Evolutionary conservation across 2,113 vertebrate species (phyloP), one percentile per base, ranked within the genome.

Genomic region (Falcunculus frontatus): DNA sequence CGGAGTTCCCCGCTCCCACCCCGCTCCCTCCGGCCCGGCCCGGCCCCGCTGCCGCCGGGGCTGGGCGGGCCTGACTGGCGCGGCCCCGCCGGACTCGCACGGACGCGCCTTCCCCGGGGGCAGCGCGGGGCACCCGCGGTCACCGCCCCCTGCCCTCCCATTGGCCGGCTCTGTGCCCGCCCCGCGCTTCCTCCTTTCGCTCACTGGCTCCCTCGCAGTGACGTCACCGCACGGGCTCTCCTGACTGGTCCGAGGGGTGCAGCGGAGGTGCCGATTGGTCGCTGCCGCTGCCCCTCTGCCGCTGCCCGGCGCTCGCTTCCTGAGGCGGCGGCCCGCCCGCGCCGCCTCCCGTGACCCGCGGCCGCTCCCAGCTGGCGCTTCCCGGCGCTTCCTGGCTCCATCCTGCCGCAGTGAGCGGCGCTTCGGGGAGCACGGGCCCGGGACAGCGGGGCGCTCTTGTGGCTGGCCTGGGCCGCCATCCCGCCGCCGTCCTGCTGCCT

Each of bases 81-180:
- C 46, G 35, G 53, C 50, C 23, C 55, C 9, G 26, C 30, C 47
- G 70, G 37, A 56, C 70, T 46, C 64, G 19, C 78, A 13, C n/a
- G 23, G 44, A 13, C 77, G 29, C 86, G 20, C 74, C 79, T 47
- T 42, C 44, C 29, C 30, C 2, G 6, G 8, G n/a, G 42, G 79
- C 53, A 39, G 56, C 33, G 4, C 37, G 18, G 81, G 63, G 47
- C 87, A 42, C 3, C 18, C 16, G 3, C 4, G 42, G 59, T 53
- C 76, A 16, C 39, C 67, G 6, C 75, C 89, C 69, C 8, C 41
- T 18, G 46, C 5, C 33, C 52, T 49, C 2, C 81, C 29, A 80
- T 96, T 97, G 97, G 97, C 16, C 82, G 2, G 6, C 59, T n/a
- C n/a, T n/a, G n/a, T n/a, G n/a, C n/a, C n/a, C n/a, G n/a, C 53